A percentile compares a stretch with the other conserved stretches of the same genome.
Evolutionary conservation across 2,797 vertebrate genomes (phyloP).

Genomic region (Sebastes cheni): DNA sequence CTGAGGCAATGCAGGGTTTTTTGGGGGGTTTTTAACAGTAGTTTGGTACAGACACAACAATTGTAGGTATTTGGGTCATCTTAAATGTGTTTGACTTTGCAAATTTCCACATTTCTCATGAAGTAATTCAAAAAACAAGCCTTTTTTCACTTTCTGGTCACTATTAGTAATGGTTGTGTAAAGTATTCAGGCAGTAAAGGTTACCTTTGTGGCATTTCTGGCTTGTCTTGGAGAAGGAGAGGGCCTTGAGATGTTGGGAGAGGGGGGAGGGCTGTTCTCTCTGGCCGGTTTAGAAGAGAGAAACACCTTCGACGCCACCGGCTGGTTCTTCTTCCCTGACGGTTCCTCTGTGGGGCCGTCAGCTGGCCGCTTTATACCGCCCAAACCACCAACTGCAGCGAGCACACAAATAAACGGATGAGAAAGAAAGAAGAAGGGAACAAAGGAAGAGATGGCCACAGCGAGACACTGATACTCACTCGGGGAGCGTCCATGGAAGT

Average conservation of each 20-base stretch:
- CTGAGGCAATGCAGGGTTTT: not conserved
- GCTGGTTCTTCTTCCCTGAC: conserved; percentile 84
- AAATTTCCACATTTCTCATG: not conserved
- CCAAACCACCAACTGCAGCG: conserved; percentile 89
- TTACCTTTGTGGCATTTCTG: conserved; percentile 63
- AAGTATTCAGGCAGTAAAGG: not conserved
- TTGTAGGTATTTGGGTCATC: not conserved
- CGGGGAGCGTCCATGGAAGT: conserved; percentile 94
- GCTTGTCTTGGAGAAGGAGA: conserved; percentile 52
- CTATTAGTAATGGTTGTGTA: not conserved
- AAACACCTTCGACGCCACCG: conserved; percentile 72
- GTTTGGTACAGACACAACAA: not conserved
- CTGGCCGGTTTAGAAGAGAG: conserved; percentile 60
- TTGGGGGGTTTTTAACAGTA: not conserved
- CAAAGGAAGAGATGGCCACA: not conserved
- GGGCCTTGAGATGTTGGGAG: conserved; percentile 23
- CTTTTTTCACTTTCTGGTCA: not conserved
- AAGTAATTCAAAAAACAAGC: not conserved
- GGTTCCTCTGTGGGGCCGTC: conserved; percentile 76
- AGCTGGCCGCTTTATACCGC: conserved; percentile 88
- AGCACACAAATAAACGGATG: not conserved
- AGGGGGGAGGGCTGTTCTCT: conserved; percentile 66
- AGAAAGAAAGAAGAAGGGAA: not conserved
- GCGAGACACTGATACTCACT: conserved; percentile 83
- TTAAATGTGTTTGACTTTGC: not conserved